Percentiles rank a stretch among this genome's conserved stretches.
Conservation (phyloP, 1,140 invertebrate genomes). For the Platyscapa corneri region DNA sequence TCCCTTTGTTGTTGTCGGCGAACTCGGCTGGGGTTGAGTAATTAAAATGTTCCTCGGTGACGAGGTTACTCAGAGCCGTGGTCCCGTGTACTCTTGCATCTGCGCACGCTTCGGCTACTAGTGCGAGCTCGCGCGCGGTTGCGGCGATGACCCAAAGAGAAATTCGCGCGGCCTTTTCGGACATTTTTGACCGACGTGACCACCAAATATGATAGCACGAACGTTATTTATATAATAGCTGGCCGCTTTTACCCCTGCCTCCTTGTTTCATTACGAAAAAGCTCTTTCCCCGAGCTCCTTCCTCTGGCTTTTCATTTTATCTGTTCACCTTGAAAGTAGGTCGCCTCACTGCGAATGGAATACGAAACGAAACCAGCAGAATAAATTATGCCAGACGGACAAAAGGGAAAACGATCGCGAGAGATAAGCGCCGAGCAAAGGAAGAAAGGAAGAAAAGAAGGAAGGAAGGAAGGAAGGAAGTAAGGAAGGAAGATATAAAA, state of each 20-base stretch:
- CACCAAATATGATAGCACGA: slow-evolving; percentile 1
- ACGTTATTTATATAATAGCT: slow-evolving; percentile 35
- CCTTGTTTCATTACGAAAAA: slow-evolving; percentile 23
- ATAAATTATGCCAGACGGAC: slow-evolving; percentile 36
- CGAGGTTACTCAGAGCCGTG: neutral
- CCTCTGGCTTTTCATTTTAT: slow-evolving; percentile 3
- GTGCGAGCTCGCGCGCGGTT: neutral
- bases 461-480: slow-evolving; percentile 1
- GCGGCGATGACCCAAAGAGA: neutral
- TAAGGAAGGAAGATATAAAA: slow-evolving; percentile 29
- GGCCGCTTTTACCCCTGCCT: neutral
- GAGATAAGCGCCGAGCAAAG: slow-evolving; percentile 15
- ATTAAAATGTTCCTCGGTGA: slow-evolving; percentile 40
- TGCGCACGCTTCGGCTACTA: too few relatives aligned
- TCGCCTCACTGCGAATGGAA: slow-evolving; percentile 47
- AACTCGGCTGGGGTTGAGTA: slow-evolving; percentile 28
- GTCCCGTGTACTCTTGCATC: too few relatives aligned
- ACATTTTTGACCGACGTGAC: slow-evolving; percentile 33
- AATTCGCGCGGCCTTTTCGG: slow-evolving; percentile 27
- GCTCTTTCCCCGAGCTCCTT: neutral
- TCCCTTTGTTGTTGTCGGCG: slow-evolving; percentile 9
- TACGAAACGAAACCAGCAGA: slow-evolving; percentile 50
- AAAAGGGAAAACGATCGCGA: slow-evolving; percentile 42
- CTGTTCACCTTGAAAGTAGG: slow-evolving; percentile 40
- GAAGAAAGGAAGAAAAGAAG: too few relatives aligned